phyloP scores from a whole-genome alignment of 2,797 vertebrate genomes.

The Melanotaenia boesemani region DNA sequence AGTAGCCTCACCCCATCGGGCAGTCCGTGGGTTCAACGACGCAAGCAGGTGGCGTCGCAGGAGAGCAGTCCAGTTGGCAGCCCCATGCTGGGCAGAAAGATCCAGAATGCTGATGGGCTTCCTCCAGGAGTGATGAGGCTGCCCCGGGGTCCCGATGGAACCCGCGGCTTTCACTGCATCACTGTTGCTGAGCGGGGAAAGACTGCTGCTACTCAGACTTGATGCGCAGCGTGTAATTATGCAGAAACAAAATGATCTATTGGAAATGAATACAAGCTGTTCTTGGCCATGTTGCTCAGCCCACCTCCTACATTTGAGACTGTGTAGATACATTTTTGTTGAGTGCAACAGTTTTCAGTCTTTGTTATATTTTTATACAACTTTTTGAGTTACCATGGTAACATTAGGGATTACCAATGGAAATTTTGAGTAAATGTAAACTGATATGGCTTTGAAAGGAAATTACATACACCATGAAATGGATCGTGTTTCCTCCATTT shows the following conservation, averaged over 20 bases:
- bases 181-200: constrained; percentile 81
- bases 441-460: constrained; percentile 59
- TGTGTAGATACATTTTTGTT: constrained; percentile 74
- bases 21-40: constrained; percentile 96
- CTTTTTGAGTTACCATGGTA: constrained; percentile 72
- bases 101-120: constrained; percentile 90
- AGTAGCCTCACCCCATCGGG: constrained; percentile 94
- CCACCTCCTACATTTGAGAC: constrained; percentile 64
- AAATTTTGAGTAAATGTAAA: constrained; percentile 67
- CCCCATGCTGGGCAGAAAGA: constrained; percentile 89
- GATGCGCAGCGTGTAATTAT: constrained; percentile 47
- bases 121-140: constrained; percentile 91
- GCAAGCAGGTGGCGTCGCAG: constrained; percentile 90
- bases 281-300: constrained; percentile 45
- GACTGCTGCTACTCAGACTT: constrained; percentile 81
- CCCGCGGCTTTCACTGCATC: constrained; percentile 90
- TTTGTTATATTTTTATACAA: constrained; percentile 81
- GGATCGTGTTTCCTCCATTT: constrained; percentile 53
- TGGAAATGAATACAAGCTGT: constrained; percentile 43
- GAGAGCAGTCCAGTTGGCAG: constrained; percentile 92
- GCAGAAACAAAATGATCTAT: constrained; percentile 41
- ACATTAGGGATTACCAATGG: constrained; percentile 69
- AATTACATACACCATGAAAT: constrained; percentile 35
- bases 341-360: constrained; percentile 66
- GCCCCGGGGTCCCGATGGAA: constrained; percentile 93